phyloP scores from a whole-genome alignment of 2,797 vertebrate species.

The Loris lydekkerianus region DNA sequence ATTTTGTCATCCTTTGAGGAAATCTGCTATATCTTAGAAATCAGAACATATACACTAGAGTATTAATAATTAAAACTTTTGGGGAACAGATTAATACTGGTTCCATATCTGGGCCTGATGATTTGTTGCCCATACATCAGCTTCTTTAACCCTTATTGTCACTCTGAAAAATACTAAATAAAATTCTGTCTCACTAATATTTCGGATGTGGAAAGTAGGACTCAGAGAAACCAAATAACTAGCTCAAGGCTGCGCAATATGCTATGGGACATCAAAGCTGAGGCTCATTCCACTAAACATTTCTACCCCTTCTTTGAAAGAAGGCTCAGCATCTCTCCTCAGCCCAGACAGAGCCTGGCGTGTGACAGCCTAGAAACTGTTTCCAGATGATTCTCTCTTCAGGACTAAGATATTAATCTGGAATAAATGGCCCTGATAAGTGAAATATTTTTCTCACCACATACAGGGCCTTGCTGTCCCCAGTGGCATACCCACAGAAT shows the following conservation, averaged over 20 bases:
- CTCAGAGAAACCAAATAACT: neutral
- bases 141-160: neutral
- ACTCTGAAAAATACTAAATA: neutral
- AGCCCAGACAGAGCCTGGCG: neutral
- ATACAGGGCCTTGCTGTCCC: neutral
- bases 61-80: neutral
- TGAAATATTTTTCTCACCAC: slow-evolving; percentile 22
- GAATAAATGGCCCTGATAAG: slow-evolving; percentile 25
- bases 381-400: slow-evolving; percentile 24
- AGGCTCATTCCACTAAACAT: neutral
- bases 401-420: neutral
- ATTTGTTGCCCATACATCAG: neutral
- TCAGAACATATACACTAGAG: neutral
- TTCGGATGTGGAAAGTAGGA: slow-evolving; percentile 2
- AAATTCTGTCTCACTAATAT: neutral
- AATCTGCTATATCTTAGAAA: neutral
- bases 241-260: neutral
- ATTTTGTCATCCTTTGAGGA: neutral
- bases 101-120: neutral
- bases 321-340: neutral
- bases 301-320: neutral
- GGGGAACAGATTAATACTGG: neutral
- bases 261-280: neutral
- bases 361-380: neutral
- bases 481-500: neutral